Conservation (phyloP, 2,888 invertebrate genomes). For the Cordilura impudica region DNA sequence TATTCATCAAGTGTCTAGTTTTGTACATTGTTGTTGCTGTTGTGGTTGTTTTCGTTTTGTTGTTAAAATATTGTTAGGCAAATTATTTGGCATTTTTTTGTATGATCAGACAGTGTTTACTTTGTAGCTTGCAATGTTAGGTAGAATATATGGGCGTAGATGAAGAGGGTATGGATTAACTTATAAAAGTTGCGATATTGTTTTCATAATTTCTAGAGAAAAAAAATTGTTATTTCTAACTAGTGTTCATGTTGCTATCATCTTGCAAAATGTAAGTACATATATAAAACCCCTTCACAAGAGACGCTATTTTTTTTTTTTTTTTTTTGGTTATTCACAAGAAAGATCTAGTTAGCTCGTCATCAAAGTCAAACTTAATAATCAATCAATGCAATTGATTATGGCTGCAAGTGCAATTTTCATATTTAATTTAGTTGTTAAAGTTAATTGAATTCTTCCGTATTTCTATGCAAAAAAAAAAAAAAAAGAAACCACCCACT, state of each 20-base stretch:
- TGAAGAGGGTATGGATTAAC: too few species aligned
- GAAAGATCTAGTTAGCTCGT: conserved; percentile 11
- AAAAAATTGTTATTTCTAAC: too few species aligned
- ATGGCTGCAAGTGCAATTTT: conserved; percentile 51
- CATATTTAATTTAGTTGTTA: conserved; percentile 53
- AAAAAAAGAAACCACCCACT: conserved; percentile 45
- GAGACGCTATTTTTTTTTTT: too few species aligned
- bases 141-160: background rate
- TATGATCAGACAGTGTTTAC: background rate
- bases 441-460: background rate
- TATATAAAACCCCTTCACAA: too few species aligned
- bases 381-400: conserved; percentile 58
- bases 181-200: too few species aligned
- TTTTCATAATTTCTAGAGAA: too few species aligned
- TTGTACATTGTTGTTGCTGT: background rate
- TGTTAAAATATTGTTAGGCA: background rate
- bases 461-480: too few species aligned
- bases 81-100: background rate
- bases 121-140: background rate
- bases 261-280: background rate
- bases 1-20: conserved; percentile 61
- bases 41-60: conserved; percentile 27
- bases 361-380: conserved; percentile 51
- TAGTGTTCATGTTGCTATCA: background rate
- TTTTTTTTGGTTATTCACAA: background rate